Evolutionary conservation across 1,140 invertebrate species (phyloP).

Genomic region (Drosophila ohnishii): DNA sequence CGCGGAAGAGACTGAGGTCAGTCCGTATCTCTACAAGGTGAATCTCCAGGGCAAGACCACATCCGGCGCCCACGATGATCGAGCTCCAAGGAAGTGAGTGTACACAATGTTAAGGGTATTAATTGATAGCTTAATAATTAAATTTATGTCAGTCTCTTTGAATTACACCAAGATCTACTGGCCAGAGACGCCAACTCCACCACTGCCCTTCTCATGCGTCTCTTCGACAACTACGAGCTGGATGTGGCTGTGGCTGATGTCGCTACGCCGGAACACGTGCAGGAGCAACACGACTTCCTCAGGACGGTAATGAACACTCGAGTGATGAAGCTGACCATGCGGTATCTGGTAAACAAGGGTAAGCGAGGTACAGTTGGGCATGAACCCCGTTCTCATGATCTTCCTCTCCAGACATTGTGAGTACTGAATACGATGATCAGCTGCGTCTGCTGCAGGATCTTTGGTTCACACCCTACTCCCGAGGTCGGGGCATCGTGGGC

Average conservation of each 20-base stretch:
- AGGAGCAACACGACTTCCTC: constrained; percentile 90
- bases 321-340: constrained; percentile 89
- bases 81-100: constrained; percentile 87
- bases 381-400: too few relatives aligned
- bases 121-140: not conserved
- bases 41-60: constrained; percentile 87
- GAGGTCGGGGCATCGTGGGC: constrained; percentile 88
- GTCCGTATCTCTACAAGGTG: constrained; percentile 64
- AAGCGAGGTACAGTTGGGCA: constrained; percentile 84
- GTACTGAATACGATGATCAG: constrained; percentile 86
- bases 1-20: constrained; percentile 57
- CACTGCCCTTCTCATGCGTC: constrained; percentile 86
- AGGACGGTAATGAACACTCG: constrained; percentile 88
- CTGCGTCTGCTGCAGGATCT: constrained; percentile 88
- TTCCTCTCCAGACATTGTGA: constrained; percentile 40
- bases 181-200: constrained; percentile 84
- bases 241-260: constrained; percentile 89
- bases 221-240: constrained; percentile 91
- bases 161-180: constrained; percentile 68
- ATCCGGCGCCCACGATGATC: constrained; percentile 86
- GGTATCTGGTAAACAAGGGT: constrained; percentile 50
- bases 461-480: constrained; percentile 92
- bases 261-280: constrained; percentile 88
- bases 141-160: constrained; percentile 55
- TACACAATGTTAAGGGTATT: not conserved